Evolutionary conservation across 2,113 vertebrate species (phyloP).

Genomic region (Merops nubicus): DNA sequence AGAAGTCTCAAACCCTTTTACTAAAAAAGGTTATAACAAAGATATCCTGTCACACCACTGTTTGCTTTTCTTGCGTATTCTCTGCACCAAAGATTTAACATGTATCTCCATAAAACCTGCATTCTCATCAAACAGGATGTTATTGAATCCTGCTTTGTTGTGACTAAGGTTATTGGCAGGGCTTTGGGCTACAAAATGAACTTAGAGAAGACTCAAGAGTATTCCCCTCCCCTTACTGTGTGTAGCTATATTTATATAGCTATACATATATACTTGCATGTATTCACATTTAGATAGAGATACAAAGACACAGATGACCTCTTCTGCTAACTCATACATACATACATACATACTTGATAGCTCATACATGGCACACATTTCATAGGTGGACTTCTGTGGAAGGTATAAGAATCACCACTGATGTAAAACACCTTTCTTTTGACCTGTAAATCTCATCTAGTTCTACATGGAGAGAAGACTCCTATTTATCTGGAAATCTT

Average conservation of each 20-base stretch:
- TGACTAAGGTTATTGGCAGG: neutral
- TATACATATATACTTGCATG: neutral
- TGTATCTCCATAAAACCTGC: neutral
- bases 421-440: neutral
- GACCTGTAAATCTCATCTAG: neutral
- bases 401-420: neutral
- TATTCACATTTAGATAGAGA: neutral
- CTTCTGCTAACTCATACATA: too few relatives aligned
- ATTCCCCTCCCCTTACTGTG: rapidly evolving
- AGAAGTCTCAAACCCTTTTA: neutral
- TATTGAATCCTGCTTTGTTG: neutral
- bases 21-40: neutral
- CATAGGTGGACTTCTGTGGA: neutral
- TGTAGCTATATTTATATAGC: neutral
- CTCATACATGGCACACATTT: neutral
- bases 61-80: neutral
- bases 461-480: neutral
- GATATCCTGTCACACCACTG: neutral
- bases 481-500: neutral
- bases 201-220: neutral
- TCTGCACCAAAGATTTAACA: neutral
- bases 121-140: neutral
- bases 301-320: neutral
- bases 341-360: too few relatives aligned
- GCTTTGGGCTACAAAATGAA: neutral